Evolutionary conservation across 1,140 invertebrate species (phyloP), one percentile per base, ranked within the genome.

Genomic region (Ceratina calcarata): DNA sequence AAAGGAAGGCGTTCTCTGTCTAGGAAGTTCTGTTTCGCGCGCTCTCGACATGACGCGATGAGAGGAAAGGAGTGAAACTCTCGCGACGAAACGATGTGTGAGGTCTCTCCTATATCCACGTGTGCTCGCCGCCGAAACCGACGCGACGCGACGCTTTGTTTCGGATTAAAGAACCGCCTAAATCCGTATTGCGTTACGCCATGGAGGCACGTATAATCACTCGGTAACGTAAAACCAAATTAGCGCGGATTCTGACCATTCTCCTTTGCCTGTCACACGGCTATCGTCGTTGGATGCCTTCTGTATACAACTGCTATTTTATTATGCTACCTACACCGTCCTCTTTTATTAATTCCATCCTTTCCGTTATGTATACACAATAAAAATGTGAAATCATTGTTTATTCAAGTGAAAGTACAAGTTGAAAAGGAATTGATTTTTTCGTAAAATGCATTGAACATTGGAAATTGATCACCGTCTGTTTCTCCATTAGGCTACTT

Each of bases 151-250:
- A 20, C 77, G 83, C 88, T 86, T 88, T 85, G 88, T 89, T 87
- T 89, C 85, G 82, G 86, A 90, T 89, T 88, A 88, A 88, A 76
- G 75, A 81, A 80, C 84, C 83, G 73, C 71, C 84, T 69, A 85
- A 88, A 83, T 79, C 76, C 86, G 72, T 83, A 86, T 88, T 85
- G 80, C 88, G 80, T 88, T 90, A 86, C 89, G 76, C 55, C 67
- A 51, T 58, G n/a, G 32, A 57, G 70, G 55, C 84, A 85, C 71
- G 58, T 87, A 88, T 88, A 88, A 89, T 89, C 82, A 85, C 82
- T 88, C 62, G 83, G 89, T 83, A 89, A 89, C 82, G 81, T 89
- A 85, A 89, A 87, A 89, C 87, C 77, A 83, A 89, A 90, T 90
- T 89, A 89, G 78, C 69, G 64, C 71, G 71, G 77, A 80, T 87